These are phyloP conservation scores for Rhea pennata DNA, from an alignment of 2,113 vertebrate genomes.

Conservation along the genomic window DNA sequence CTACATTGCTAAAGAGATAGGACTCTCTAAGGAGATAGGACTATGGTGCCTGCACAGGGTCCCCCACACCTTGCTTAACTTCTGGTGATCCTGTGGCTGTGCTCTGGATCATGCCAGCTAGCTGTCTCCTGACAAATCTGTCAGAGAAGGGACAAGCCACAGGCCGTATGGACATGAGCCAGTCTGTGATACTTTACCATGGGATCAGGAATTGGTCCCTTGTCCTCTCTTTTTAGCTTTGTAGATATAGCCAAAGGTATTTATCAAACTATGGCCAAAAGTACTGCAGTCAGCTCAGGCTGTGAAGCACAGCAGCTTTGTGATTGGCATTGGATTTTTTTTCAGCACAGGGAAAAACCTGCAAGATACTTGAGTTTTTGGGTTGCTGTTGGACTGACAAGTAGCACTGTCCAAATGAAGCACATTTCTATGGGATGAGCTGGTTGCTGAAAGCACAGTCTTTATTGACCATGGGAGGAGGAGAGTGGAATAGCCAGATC, in stretches of 20 bases:
- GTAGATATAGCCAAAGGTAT: not conserved
- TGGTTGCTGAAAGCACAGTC: not conserved
- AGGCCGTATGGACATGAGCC: not conserved
- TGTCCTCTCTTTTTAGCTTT: not conserved
- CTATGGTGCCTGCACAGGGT: not conserved
- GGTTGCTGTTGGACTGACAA: not conserved
- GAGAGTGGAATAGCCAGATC: not conserved
- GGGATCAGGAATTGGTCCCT: too few species aligned
- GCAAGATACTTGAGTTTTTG: not conserved
- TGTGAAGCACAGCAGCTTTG: not conserved
- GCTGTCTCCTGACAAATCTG: not conserved
- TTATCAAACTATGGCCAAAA: not conserved
- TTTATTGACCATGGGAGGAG: not conserved
- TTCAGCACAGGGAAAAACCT: not conserved
- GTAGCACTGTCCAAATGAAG: not conserved
- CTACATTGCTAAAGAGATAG: not conserved
- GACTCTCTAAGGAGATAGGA: not conserved
- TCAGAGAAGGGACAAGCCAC: not conserved
- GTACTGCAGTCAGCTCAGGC: not conserved
- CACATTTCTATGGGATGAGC: not conserved
- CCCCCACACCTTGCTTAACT: not conserved
- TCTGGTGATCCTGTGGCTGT: not conserved
- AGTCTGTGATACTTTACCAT: not conserved
- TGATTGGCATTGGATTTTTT: not conserved
- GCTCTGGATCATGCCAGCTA: not conserved